Evolutionary conservation across 2,113 vertebrate species (phyloP).

Genomic region (Crotophaga sulcirostris): DNA sequence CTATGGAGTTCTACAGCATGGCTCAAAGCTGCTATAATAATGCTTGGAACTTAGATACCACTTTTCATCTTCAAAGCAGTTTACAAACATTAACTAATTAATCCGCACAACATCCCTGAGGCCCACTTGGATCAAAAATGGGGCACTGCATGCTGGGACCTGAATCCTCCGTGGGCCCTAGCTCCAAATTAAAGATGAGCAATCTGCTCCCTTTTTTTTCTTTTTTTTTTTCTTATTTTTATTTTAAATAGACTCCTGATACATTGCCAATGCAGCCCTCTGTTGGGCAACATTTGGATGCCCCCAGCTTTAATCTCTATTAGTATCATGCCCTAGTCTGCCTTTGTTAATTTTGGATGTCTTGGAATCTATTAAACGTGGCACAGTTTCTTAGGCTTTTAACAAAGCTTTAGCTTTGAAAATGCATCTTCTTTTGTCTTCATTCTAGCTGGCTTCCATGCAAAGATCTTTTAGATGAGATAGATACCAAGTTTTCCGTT

Average conservation of each 20-base stretch:
- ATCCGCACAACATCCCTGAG: slow-evolving; percentile 66
- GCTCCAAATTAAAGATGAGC: slow-evolving; percentile 68
- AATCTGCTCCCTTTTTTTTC: neutral
- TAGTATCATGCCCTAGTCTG: slow-evolving; percentile 57
- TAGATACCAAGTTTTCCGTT: slow-evolving; percentile 51
- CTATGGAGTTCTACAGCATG: slow-evolving; percentile 61
- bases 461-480: slow-evolving; percentile 65
- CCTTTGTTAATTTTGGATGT: slow-evolving; percentile 58
- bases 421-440: slow-evolving; percentile 66
- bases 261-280: slow-evolving; percentile 62
- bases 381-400: slow-evolving; percentile 56
- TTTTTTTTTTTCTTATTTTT: neutral
- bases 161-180: slow-evolving; percentile 52
- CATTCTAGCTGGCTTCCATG: slow-evolving; percentile 53
- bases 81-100: slow-evolving; percentile 74
- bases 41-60: slow-evolving; percentile 65
- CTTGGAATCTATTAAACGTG: slow-evolving; percentile 53
- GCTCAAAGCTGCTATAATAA: slow-evolving; percentile 68
- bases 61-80: slow-evolving; percentile 75
- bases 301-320: slow-evolving; percentile 65
- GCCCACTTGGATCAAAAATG: slow-evolving; percentile 66
- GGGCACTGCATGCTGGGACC: slow-evolving; percentile 60
- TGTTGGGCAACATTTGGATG: slow-evolving; percentile 70
- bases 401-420: slow-evolving; percentile 66
- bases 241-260: slow-evolving; percentile 52